These are phyloP conservation scores for Crepidodera aurea DNA, from an alignment of 2,888 invertebrate species.

Conservation along the genomic window DNA sequence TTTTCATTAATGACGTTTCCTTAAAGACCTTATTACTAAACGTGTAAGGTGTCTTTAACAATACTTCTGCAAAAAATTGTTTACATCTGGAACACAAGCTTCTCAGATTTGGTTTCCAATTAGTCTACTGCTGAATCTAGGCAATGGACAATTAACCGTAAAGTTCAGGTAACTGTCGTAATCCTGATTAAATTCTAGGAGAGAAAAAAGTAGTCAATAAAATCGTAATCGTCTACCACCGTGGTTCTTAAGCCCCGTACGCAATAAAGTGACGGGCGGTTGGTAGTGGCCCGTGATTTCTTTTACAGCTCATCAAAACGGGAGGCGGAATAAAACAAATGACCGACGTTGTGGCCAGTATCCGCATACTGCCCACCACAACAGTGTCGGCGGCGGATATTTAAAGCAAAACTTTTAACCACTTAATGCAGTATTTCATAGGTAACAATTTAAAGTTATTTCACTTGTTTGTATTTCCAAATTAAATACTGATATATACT, in stretches of 20 bases:
- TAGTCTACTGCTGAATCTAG: background rate
- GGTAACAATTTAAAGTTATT: no score
- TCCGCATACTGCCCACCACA: slow-evolving; percentile 37
- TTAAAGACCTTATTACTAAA: no score
- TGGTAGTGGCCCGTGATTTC: slow-evolving; percentile 51
- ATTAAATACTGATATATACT: no score
- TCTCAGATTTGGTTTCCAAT: no score
- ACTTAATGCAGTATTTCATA: no score
- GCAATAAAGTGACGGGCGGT: slow-evolving; percentile 44
- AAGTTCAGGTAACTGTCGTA: slow-evolving; percentile 5
- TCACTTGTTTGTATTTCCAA: no score
- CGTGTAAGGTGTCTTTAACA: no score
- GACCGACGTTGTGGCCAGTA: slow-evolving; percentile 30
- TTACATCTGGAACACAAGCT: no score
- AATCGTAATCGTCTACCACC: slow-evolving; percentile 33
- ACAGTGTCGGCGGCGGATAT: slow-evolving; percentile 39
- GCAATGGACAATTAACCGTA: background rate
- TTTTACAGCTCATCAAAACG: slow-evolving; percentile 53
- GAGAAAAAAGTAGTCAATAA: slow-evolving; percentile 32
- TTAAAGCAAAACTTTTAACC: no score
- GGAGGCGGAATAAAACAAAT: slow-evolving; percentile 47
- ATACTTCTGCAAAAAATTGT: no score
- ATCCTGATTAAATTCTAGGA: slow-evolving; percentile 28
- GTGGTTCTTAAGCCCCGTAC: slow-evolving; percentile 32
- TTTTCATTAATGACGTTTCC: no score